Evolutionary conservation across 1,140 invertebrate species (phyloP), one percentile per base, ranked within the genome.

Genomic region (Popillia japonica): DNA sequence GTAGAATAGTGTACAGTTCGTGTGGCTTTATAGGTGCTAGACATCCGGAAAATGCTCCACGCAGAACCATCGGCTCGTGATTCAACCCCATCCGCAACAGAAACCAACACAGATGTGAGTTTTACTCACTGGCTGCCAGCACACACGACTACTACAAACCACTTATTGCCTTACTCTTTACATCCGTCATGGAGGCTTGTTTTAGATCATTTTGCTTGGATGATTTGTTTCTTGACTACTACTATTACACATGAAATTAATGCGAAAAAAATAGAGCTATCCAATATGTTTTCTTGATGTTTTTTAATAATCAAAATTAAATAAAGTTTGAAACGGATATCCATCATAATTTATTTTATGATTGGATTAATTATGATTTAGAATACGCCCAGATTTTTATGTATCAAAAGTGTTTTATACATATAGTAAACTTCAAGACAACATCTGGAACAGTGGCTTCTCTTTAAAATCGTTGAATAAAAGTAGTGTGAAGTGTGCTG

Each of bases 81-180:
- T 22, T 41, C 75, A 78, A 80, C 82, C 78, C 76, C 78, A 78
- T 78, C 80, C 77, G 77, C 81, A 77, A 34, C 75, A 55, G 75
- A 44, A 41, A 79, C 82, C 78, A 81, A 83, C 77, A 83, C 79
- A 79, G 82, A 86, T 81, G 85, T 86, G 85, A 86, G 85, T 86
- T 78, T 59, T 41, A 74, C 72, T 74, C 72, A 74, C 72, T 44
- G 72, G 72, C 34, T 74, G 34, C 72, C 41, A 74, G 9, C 17
- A 41, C 17, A 74, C 72, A 41, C 40, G 34, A 40, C 72, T 74
- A 74, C 72, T 74, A 74, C 72, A 44, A 74, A 55, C 27, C 61
- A 68, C 61, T 68, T 27, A 27, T 68, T 68, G 61, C 61, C 61
- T 68, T 68, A 27, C 20, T 34, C 22, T 34, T 68, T 68, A 68